Evolutionary conservation across 2,797 vertebrate species (phyloP).

Genomic region (Varecia variegata): DNA sequence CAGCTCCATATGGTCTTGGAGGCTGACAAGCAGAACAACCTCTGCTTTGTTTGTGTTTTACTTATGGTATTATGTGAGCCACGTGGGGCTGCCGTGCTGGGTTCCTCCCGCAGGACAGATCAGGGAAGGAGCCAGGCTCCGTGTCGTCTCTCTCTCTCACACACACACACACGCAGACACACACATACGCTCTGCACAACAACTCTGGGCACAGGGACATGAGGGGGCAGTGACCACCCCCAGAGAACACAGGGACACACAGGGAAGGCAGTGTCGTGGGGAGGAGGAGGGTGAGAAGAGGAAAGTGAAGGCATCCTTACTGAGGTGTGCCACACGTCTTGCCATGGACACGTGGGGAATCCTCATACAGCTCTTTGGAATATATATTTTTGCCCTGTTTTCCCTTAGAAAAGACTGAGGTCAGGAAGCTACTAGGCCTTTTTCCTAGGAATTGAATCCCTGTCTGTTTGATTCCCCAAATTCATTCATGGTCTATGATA

Average conservation of each 20-base stretch:
- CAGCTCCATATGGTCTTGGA: constrained; percentile 68
- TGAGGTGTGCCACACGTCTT: background rate
- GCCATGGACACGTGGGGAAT: background rate
- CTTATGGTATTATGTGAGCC: background rate
- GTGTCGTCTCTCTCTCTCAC: background rate
- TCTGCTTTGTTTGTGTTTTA: constrained; percentile 66
- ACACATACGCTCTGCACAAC: background rate
- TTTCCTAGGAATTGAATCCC: background rate
- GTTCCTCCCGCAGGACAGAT: constrained; percentile 49
- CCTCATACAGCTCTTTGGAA: background rate
- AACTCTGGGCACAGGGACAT: background rate
- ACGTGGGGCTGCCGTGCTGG: background rate
- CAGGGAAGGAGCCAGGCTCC: background rate
- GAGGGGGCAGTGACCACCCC: background rate
- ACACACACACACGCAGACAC: background rate
- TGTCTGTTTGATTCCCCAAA: background rate
- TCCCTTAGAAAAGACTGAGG: background rate
- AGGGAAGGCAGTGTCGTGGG: background rate
- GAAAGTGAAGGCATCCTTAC: background rate
- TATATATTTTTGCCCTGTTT: background rate
- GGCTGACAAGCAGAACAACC: constrained; percentile 74
- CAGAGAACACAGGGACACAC: background rate
- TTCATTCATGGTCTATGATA: background rate
- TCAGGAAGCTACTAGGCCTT: background rate
- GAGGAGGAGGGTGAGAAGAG: background rate